These are phyloP conservation scores for Phoenoteleia sp. DNA, from an alignment of 2,888 invertebrate species.

Conservation along the genomic window DNA sequence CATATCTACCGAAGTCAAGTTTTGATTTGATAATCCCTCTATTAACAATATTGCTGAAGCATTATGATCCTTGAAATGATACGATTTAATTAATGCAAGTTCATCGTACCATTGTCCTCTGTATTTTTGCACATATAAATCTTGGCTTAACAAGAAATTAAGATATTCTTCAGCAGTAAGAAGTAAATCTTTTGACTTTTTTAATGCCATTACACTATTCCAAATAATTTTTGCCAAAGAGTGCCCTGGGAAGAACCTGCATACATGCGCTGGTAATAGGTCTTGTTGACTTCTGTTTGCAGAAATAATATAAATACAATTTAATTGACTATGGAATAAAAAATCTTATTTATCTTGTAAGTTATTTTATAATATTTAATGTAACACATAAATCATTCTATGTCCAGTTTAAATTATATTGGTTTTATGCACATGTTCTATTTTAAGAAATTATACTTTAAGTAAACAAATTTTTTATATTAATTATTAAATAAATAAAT, in stretches of 20 bases:
- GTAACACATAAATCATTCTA: too few species aligned
- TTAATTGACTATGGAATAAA: too few species aligned
- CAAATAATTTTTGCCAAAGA: slow-evolving; percentile 82
- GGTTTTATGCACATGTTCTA: too few species aligned
- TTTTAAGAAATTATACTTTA: too few species aligned
- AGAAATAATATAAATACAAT: too few species aligned
- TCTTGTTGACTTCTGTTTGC: slow-evolving; percentile 40
- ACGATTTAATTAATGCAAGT: slow-evolving; percentile 81
- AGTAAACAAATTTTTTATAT: too few species aligned
- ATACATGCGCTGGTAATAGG: slow-evolving; percentile 79
- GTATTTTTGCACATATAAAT: slow-evolving; percentile 73
- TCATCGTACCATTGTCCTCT: slow-evolving; percentile 81
- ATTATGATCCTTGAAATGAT: slow-evolving; percentile 79
- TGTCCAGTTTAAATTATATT: too few species aligned
- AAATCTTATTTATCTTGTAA: too few species aligned
- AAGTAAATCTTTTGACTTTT: slow-evolving; percentile 77
- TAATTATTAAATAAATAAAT: too few species aligned
- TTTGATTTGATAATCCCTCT: slow-evolving; percentile 74
- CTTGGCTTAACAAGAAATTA: slow-evolving; percentile 75
- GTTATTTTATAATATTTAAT: too few species aligned
- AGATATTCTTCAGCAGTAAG: slow-evolving; percentile 75
- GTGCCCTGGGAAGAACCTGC: slow-evolving; percentile 78
- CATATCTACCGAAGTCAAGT: slow-evolving; percentile 77
- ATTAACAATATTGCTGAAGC: slow-evolving; percentile 77
- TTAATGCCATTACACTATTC: slow-evolving; percentile 82